Evolutionary conservation across 2,113 vertebrate genomes (phyloP).

Genomic region (Scatophagus argus): DNA sequence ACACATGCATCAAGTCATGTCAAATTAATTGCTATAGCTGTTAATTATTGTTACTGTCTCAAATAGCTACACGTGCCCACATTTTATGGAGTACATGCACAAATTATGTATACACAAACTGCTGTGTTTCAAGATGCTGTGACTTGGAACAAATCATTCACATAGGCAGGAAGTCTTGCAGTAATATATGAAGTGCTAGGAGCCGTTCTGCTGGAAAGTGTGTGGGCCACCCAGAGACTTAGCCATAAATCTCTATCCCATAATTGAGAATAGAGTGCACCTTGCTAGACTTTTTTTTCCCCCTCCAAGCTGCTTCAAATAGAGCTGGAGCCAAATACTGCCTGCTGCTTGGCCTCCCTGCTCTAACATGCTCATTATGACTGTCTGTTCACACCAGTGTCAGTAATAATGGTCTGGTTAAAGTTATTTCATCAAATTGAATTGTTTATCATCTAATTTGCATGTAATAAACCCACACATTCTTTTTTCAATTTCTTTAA

Average conservation of each 20-base stretch:
- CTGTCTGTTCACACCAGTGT: conserved; percentile 6
- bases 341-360: conserved; percentile 22
- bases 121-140: conserved; percentile 39
- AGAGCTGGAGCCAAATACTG: conserved; percentile 42
- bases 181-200: conserved; percentile 55
- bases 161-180: conserved; percentile 33
- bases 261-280: conserved; percentile 65
- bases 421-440: conserved; percentile 29
- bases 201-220: conserved; percentile 53
- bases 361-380: conserved; percentile 27
- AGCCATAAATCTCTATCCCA: conserved; percentile 62
- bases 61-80: background rate
- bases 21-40: conserved; percentile 18
- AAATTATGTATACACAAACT: conserved; percentile 27
- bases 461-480: conserved; percentile 21
- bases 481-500: conserved; percentile 19
- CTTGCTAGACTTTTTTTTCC: conserved; percentile 54
- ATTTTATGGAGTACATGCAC: conserved; percentile 25
- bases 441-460: conserved; percentile 40
- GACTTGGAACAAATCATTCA: conserved; percentile 56
- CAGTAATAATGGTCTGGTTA: conserved; percentile 1
- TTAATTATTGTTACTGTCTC: conserved; percentile 40
- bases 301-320: conserved; percentile 49
- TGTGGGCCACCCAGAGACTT: conserved; percentile 48
- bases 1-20: conserved; percentile 20